These are phyloP conservation scores for Melieria omissa DNA, from an alignment of 2,888 invertebrate genomes.

Conservation along the genomic window DNA sequence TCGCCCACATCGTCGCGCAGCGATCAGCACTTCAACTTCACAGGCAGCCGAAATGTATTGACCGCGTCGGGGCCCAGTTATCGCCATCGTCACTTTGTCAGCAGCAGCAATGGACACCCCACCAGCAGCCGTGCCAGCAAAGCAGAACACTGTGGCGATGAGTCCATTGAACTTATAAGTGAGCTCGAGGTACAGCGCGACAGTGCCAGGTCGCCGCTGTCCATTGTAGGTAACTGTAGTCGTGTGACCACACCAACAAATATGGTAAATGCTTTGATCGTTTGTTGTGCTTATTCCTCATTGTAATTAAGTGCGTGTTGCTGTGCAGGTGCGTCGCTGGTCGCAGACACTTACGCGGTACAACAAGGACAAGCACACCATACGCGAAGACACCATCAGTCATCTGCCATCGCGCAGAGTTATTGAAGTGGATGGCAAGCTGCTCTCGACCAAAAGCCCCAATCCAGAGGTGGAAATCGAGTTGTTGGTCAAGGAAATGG, in stretches of 20 bases:
- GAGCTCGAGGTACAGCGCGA: neutral
- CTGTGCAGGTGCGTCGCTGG: slow-evolving; percentile 50
- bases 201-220: slow-evolving; percentile 42
- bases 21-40: slow-evolving; percentile 46
- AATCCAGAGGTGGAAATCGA: slow-evolving; percentile 68
- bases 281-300: neutral
- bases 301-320: neutral
- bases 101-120: neutral
- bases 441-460: slow-evolving; percentile 32
- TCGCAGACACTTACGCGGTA: slow-evolving; percentile 51
- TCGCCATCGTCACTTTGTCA: neutral
- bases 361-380: slow-evolving; percentile 45
- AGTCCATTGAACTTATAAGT: slow-evolving; percentile 34
- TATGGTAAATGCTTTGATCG: slow-evolving; percentile 40
- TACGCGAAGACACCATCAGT: slow-evolving; percentile 46
- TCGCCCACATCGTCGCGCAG: slow-evolving; percentile 48
- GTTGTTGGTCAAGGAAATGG: slow-evolving; percentile 74
- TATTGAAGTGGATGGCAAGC: slow-evolving; percentile 46
- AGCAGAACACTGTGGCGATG: slow-evolving; percentile 28
- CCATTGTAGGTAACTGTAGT: slow-evolving; percentile 25
- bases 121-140: slow-evolving; percentile 6
- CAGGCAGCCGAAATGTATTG: slow-evolving; percentile 47
- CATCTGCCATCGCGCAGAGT: slow-evolving; percentile 49
- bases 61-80: slow-evolving; percentile 39
- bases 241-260: slow-evolving; percentile 48